Base-by-base conservation (phyloP, 2,888 invertebrate genomes). In the Diplazon laetatorius region DNA sequence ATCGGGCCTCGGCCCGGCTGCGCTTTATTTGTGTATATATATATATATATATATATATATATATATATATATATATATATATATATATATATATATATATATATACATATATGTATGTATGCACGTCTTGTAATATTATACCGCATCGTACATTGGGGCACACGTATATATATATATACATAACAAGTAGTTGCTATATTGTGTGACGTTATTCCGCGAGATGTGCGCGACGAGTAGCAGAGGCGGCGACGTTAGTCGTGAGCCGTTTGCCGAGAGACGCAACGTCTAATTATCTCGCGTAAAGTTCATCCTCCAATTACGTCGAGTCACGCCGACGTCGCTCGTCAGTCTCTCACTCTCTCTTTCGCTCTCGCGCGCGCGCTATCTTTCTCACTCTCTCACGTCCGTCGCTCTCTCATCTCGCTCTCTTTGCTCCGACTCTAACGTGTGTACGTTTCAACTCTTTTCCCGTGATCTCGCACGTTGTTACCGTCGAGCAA, bases 241-340 rank as follows among this genome's bases (percentile, higher is more conserved):
- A 52, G 20, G 68, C 76, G 68, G 66, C 77, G 63, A 71, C 68
- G 52, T 68, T 68, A 44, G 42, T 55, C 68, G 68, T 44, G 68
- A 44, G 55, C 44, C 42, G 68, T 74, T 74, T 50, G 66, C 48
- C 71, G 71, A 78, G 71, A 78, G 70, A 74, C 60, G 82, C 85
- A 87, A 80, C 87, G 85, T 85, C 86, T 86, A 87, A 87, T 87
- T 87, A 87, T 85, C 84, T 76, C 80, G 80, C 83, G 82, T 81
- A 85, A 83, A 85, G 85, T 85, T 84, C 82, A 83, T 85, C 84
- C 86, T 87, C 83, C 84, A 85, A 87, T 86, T 86, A 87, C 82
- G 81, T 73, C 79, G 79, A 82, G 79, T 84, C 82, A 82, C 84
- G 86, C 84, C 83, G 85, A 77, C 75, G 72, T 78, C 75, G 79